Evolutionary conservation across 2,113 vertebrate species (phyloP), one percentile per base, ranked within the genome.

Genomic region (Channa maculata): DNA sequence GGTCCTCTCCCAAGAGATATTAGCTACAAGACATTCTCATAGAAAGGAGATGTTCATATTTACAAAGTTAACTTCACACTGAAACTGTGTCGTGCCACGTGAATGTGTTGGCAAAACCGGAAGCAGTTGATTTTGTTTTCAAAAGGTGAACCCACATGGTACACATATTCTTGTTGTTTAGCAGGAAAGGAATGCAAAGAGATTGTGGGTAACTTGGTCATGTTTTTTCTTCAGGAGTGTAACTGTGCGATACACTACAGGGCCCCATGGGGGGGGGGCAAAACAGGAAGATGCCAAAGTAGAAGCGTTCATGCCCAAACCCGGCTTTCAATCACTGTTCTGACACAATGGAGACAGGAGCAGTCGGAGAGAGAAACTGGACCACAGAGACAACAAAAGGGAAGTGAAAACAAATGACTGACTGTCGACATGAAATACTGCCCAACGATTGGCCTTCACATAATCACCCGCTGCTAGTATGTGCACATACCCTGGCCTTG

Each of bases 401-500:
- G 87, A 88, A 89, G 80, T 75, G 80, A 73, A 83, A 88, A 89
- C 80, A 92, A 91, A 87, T 67, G 63, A 59, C 50, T 5, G 24
- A 54, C 50, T 73, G 81, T 84, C 48, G 59, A 80, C 46, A 54
- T 82, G 69, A 91, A 86, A 88, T 73, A 82, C 85, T 33, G 71
- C 88, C 37, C 45, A 2, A 38, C 38, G 49, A 58, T 72, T 58
- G 5, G 72, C 71, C 48, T 78, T 74, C 51, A 66, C 77, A 90
- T 79, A 89, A 87, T 90, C 76, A 67, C 65, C 79, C 87, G 44
- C 83, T 89, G 78, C 89, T 89, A 86, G 89, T 86, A 89, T 91
- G 86, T 80, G 77, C 84, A 88, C 80, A 85, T 81, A 87, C 88
- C 85, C 87, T 89, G 87, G 83, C 85, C 88, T 88, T 90, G 91